phyloP scores from a whole-genome alignment of 35 echinoderm and acorn worm species.

The Hemicentrotus pulcherrimus region DNA sequence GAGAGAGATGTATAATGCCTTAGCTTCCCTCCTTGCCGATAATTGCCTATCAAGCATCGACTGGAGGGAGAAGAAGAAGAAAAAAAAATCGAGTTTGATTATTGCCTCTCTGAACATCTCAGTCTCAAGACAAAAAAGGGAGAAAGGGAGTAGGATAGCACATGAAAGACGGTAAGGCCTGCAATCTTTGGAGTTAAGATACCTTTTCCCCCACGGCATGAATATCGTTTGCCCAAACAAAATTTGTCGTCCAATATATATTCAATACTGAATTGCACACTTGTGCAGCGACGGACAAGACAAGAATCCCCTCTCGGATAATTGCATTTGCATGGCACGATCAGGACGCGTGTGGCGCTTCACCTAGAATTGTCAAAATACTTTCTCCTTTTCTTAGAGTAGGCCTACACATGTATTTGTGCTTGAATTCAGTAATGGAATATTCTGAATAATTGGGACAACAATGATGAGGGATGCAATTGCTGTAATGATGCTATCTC shows the following conservation, averaged over 20 bases:
- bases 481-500: neutral
- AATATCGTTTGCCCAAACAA: constrained; percentile 46
- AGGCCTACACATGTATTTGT: neutral
- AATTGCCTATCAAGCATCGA: neutral
- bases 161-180: neutral
- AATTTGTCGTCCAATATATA: constrained; percentile 41
- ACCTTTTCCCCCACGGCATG: constrained; percentile 31
- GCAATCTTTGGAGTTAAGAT: constrained; percentile 21
- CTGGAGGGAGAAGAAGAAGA: neutral
- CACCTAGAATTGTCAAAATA: neutral
- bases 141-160: neutral
- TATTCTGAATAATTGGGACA: neutral
- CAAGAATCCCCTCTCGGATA: constrained; percentile 14
- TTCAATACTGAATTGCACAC: constrained; percentile 44
- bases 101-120: neutral
- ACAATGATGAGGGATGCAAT: neutral
- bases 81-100: neutral
- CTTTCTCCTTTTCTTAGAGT: neutral
- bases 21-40: neutral
- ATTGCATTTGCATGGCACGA: constrained; percentile 41
- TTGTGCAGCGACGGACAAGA: constrained; percentile 22
- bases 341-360: neutral
- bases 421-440: neutral
- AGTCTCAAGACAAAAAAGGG: neutral
- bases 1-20: neutral